Evolutionary conservation across 1,140 invertebrate species (phyloP), one percentile per base, ranked within the genome.

Genomic region (Dermatophagoides farinae): DNA sequence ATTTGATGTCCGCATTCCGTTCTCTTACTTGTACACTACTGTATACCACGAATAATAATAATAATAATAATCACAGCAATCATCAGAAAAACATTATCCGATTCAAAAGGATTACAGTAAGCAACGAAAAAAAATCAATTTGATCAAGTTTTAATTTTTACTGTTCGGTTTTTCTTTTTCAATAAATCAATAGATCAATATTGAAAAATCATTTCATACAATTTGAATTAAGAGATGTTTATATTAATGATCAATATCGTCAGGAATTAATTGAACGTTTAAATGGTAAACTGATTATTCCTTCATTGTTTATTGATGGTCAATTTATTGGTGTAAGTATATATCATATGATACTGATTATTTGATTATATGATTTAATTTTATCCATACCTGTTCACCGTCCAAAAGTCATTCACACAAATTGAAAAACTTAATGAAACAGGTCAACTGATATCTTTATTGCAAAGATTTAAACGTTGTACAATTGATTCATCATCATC

Each of bases 171-270:
- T 10, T 10, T n/a, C n/a, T n/a, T n/a, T n/a, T n/a, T n/a, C n/a
- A n/a, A n/a, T n/a, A n/a, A n/a, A n/a, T 61, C 60, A 16, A 10
- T 23, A 52, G 62, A 61, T 46, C 60, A 4, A 63, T 63, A n/a
- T 38, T 63, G 6, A 52, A 43, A 11, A 50, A 61, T 12, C 49
- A 63, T 41, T 63, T 60, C n/a, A 63, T 63, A 14, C 11, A 11
- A 20, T 63, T 41, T 31, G 62, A 63, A 11, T 58, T 61, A 44
- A 46, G 62, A 20, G 62, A 63, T 50, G 47, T 63, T 5, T 63
- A 63, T n/a, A 16, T 63, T 10, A 60, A 61, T 55, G 25, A 16
- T 16, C 38, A 61, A 2, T 63, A 44, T 57, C 10, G 44, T 38
- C n/a, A 47, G n/a, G 62, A 63, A 50, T 40, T 63, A 14, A 16